Evolutionary conservation across 2,113 vertebrate species (phyloP), one percentile per base, ranked within the genome.

Genomic region (Falco punctatus): DNA sequence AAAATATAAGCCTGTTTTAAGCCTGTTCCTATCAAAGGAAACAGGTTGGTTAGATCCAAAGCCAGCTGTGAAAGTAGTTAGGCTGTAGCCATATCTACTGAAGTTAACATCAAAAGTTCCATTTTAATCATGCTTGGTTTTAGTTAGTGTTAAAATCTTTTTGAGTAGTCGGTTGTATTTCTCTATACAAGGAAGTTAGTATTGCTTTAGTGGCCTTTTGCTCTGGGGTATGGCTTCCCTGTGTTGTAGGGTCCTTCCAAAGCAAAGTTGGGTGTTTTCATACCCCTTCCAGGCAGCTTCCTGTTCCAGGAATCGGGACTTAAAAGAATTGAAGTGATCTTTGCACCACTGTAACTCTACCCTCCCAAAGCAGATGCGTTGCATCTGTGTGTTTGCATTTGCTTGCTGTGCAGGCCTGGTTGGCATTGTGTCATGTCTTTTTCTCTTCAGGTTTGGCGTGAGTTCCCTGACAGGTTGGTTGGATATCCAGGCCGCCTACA

Each of bases 401-500:
- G 27, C 5, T 52, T 21, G 21, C 23, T n/a, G 5, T 64, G 78
- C 54, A 30, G 71, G 24, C n/a, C n/a, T 17, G 19, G 24, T 24
- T 48, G 65, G 77, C 55, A 21, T 10, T 1, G 3, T 55, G 33
- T 55, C 57, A 23, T 8, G 0, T 83, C 77, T 81, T 79, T n/a
- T 79, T 44, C 11, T 82, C 81, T 64, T 40, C 89, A 99, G 99
- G 99, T 99, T 69, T 99, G 99, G 99, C 97, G 99, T 75, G 99
- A 99, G 93, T 99, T 99, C 93, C 99, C 99, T 16, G 99, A 99
- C 97, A 98, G 99, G 79, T 91, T 99, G 95, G 99, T 99, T 91
- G 99, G 99, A 14, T 99, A 99, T 91, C 99, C 99, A 0, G 99
- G 99, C 17, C 99, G 99, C 28, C 98, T 99, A 74, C 99, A 99